These are phyloP conservation scores for Peromyscus nudipes DNA, from an alignment of 2,797 vertebrate species.

Conservation along the genomic window DNA sequence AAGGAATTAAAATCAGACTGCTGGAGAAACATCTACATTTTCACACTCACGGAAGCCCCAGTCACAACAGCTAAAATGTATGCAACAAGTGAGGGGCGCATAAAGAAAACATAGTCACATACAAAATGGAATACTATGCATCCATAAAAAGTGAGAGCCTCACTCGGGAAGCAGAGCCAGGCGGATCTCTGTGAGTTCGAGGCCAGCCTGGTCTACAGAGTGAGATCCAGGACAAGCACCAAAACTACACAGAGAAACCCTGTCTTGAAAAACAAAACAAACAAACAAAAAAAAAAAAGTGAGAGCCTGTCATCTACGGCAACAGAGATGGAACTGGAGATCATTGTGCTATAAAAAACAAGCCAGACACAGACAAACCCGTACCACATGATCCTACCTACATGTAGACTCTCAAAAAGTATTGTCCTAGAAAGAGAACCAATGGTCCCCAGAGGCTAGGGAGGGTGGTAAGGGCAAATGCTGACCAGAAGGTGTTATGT, in stretches of 20 bases:
- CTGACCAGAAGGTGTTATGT: not conserved
- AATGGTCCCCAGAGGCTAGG: not conserved
- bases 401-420: not conserved
- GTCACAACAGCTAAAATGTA: not conserved
- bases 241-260: too few species aligned
- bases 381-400: not conserved
- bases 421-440: not conserved
- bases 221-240: too few species aligned
- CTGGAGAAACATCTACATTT: not conserved
- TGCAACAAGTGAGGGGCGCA: not conserved
- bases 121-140: not conserved
- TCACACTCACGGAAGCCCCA: not conserved
- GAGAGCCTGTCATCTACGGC: not conserved
- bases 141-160: not conserved
- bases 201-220: too few species aligned
- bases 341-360: not conserved
- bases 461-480: too few species aligned
- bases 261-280: too few species aligned
- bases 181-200: too few species aligned
- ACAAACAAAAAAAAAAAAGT: not conserved
- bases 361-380: not conserved
- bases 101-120: not conserved
- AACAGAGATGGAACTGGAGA: not conserved
- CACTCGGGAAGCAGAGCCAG: too few species aligned
- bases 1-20: not conserved